Conservation (phyloP, 2,113 vertebrate genomes). For the Ictalurus punctatus region DNA sequence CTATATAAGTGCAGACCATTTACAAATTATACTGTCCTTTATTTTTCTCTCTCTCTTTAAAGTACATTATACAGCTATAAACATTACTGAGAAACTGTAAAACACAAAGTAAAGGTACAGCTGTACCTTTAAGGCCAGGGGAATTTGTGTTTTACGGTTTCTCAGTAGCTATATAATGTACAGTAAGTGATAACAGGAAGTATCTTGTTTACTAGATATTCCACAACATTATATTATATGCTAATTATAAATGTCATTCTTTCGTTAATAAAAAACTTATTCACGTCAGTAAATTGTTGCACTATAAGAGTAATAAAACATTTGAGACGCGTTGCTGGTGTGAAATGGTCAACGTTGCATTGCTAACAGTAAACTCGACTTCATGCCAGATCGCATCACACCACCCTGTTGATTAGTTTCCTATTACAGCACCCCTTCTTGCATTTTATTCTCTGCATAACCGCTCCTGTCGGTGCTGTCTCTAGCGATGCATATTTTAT, state of each 20-base stretch:
- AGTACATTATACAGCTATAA: too few species aligned
- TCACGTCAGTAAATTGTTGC: not conserved
- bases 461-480: not conserved
- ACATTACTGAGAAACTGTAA: too few species aligned
- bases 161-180: not conserved
- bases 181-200: not conserved
- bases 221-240: not conserved
- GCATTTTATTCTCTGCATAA: not conserved
- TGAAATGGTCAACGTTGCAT: not conserved
- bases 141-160: too few species aligned
- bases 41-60: too few species aligned
- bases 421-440: not conserved
- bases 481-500: constrained; percentile 13
- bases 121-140: too few species aligned
- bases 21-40: too few species aligned
- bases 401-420: too few species aligned
- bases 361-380: too few species aligned
- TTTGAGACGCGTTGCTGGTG: not conserved
- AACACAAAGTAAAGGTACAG: too few species aligned
- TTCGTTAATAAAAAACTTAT: not conserved
- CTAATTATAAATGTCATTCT: not conserved
- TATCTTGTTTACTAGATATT: not conserved
- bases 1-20: too few species aligned
- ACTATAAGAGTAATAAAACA: not conserved
- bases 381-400: not conserved